Evolutionary conservation across 2,113 vertebrate genomes (phyloP).

Genomic region (Tetrax tetrax): DNA sequence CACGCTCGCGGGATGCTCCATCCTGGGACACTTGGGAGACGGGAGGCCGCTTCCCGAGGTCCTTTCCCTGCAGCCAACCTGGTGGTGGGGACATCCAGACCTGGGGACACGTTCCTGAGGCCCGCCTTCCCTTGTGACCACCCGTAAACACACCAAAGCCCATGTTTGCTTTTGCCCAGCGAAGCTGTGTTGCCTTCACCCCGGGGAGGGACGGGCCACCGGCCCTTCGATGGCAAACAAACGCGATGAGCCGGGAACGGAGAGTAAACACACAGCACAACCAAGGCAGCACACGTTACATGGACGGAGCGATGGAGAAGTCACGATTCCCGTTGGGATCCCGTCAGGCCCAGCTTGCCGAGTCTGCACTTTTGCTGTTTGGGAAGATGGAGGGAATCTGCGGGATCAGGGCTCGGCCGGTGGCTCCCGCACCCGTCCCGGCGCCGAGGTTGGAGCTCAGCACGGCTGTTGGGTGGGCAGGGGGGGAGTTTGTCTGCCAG

Average conservation of each 20-base stretch:
- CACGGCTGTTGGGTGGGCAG: accelerated
- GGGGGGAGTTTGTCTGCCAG: background rate
- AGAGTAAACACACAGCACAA: background rate
- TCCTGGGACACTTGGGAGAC: accelerated
- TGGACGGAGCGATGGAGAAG: background rate
- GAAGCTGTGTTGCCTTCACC: background rate
- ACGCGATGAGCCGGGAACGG: background rate
- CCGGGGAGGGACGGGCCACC: accelerated
- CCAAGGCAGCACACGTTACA: accelerated
- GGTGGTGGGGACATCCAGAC: background rate
- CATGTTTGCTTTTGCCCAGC: accelerated
- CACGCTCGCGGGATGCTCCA: accelerated
- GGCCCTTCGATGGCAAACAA: background rate
- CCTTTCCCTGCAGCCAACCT: background rate
- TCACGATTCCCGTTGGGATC: accelerated
- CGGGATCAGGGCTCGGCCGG: background rate
- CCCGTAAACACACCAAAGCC: accelerated
- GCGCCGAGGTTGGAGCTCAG: accelerated
- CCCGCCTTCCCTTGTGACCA: accelerated
- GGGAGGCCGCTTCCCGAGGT: background rate
- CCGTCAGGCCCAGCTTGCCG: background rate
- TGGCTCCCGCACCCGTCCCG: background rate
- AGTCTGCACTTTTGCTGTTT: accelerated
- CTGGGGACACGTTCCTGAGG: background rate
- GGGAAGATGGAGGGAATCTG: background rate